Evolutionary conservation across 2,888 invertebrate species (phyloP).

Genomic region (Dasysyrphus tricinctus): DNA sequence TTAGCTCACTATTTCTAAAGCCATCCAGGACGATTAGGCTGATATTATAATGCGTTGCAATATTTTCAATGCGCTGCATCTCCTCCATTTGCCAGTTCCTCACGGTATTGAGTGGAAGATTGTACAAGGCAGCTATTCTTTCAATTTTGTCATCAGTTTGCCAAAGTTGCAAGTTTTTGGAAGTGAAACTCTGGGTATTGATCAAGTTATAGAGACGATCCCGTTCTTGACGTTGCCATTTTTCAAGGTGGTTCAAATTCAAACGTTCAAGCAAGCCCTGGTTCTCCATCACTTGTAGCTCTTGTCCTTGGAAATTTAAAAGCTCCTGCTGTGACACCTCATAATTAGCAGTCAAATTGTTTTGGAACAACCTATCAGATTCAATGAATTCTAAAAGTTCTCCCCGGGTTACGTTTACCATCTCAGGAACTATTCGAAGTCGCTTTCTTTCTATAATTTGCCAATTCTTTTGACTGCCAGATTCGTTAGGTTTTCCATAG

Average conservation of each 20-base stretch:
- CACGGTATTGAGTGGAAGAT: conserved; percentile 77
- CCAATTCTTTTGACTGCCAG: conserved; percentile 77
- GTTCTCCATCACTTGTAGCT: conserved; percentile 77
- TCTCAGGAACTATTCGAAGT: conserved; percentile 78
- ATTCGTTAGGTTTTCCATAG: too few relatives aligned
- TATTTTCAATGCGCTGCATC: conserved; percentile 78
- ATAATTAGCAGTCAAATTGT: conserved; percentile 78
- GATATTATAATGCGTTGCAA: conserved; percentile 80
- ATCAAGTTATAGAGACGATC: conserved; percentile 81
- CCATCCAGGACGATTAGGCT: conserved; percentile 79
- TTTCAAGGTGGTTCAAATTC: conserved; percentile 77
- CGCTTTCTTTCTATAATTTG: conserved; percentile 79
- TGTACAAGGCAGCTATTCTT: conserved; percentile 77
- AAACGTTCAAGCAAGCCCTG: conserved; percentile 79
- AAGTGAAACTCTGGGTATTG: conserved; percentile 79
- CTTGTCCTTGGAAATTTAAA: conserved; percentile 78
- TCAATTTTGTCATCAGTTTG: conserved; percentile 78
- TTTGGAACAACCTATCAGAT: conserved; percentile 78
- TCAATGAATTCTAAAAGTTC: conserved; percentile 80
- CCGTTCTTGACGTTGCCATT: conserved; percentile 80
- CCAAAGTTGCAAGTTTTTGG: conserved; percentile 79
- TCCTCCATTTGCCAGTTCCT: conserved; percentile 81
- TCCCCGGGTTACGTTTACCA: conserved; percentile 79
- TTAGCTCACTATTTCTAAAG: conserved; percentile 80
- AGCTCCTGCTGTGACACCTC: conserved; percentile 77